Evolutionary conservation across 2,888 invertebrate species (phyloP), one percentile per base, ranked within the genome.

Genomic region (Melanophora roralis): DNA sequence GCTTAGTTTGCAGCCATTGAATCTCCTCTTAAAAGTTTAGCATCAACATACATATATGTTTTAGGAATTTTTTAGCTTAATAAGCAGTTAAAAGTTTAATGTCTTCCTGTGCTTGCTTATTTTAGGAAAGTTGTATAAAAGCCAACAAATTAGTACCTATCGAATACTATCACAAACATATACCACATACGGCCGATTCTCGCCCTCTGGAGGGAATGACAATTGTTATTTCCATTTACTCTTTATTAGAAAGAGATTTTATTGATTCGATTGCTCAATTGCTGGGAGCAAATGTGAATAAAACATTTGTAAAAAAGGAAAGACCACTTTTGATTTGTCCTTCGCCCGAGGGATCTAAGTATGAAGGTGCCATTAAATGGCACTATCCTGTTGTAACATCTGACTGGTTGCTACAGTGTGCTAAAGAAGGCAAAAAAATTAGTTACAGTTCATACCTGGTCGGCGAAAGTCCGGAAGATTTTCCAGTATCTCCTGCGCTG

Each of bases 281-380:
- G 34, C 89, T 97, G 11, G 97, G 97, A 1, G 97, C 95, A 1
- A 81, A 59, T n/a, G 91, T 91, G 51, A 93, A 94, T 85, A 93
- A 95, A 83, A 92, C 92, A 57, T 94, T 95, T 87, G 92, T 93
- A 0, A 91, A 93, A 77, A 92, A 92, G 82, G 94, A 93, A 0
- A 95, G 94, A 0, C 97, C 98, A 0, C 95, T 98, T 88, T 91
- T 98, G 0, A 91, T 98, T 3, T 95, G 95, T 82, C 93, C 94
- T 5, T 91, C 91, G 0, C 91, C 95, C 0, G 91, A 91, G 19
- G 97, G 97, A 0, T 95, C 94, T 84, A 98, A 97, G 87, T 95
- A 95, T 86, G 91, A 91, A 45, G 97, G 97, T 0, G 95, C 96
- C 0, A 85, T 94, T 0, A 96, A 95, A 88, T 98, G 98, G 98